These are phyloP conservation scores for Agrilus cyanescens DNA, from an alignment of 2,888 invertebrate genomes.

Conservation along the genomic window DNA sequence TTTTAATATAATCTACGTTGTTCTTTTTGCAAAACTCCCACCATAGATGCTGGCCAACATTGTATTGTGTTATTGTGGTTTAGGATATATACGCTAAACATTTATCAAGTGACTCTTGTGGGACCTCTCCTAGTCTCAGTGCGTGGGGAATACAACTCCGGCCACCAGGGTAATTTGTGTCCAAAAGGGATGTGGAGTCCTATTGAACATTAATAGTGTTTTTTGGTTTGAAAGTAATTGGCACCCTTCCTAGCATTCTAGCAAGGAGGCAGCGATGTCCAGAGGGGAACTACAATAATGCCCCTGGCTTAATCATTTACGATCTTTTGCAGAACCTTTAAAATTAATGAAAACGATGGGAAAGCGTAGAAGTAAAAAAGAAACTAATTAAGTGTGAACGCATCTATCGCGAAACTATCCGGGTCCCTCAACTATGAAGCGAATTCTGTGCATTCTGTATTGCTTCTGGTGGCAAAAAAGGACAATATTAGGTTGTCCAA, in stretches of 20 bases:
- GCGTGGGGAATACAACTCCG: slow-evolving; percentile 1
- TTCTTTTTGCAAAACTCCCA: slow-evolving; percentile 1
- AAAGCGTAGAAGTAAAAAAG: slow-evolving; percentile 3
- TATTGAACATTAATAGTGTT: slow-evolving; percentile 2
- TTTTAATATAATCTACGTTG: background rate
- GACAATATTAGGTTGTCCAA: slow-evolving; percentile 3
- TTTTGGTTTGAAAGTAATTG: slow-evolving; percentile 13
- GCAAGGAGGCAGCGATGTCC: slow-evolving; percentile 15
- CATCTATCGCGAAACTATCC: slow-evolving; percentile 1
- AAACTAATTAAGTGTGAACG: slow-evolving; percentile 1
- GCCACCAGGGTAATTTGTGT: slow-evolving; percentile 6
- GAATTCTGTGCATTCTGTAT: slow-evolving; percentile 4
- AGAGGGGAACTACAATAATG: slow-evolving; percentile 18
- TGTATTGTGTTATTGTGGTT: slow-evolving; percentile 3
- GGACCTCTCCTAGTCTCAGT: background rate
- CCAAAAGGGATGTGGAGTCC: slow-evolving; percentile 3
- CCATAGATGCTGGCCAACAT: slow-evolving; percentile 2
- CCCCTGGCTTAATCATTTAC: slow-evolving; percentile 14
- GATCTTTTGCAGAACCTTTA: slow-evolving; percentile 13
- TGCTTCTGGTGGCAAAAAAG: slow-evolving; percentile 5
- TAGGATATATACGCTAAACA: slow-evolving; percentile 1
- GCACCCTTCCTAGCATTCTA: slow-evolving; percentile 1
- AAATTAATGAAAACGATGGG: slow-evolving; percentile 3
- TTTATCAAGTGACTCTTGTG: background rate
- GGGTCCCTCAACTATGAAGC: background rate